phyloP scores from a whole-genome alignment of 1,140 invertebrate genomes.

The Tribolium madens region DNA sequence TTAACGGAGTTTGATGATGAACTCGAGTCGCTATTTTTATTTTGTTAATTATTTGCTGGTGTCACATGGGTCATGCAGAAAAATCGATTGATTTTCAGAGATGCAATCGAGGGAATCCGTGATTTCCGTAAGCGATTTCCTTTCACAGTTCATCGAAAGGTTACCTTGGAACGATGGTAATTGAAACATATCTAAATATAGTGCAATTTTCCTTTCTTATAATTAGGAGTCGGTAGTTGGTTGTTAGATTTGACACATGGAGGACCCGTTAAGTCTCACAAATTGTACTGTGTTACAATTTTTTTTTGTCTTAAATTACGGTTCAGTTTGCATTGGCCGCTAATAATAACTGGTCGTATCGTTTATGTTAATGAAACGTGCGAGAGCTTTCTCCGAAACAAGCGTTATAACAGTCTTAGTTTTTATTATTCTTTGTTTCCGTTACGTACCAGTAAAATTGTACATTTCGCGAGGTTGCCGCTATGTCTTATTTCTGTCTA shows the following conservation, averaged over 20 bases:
- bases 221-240: background rate
- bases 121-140: conserved; percentile 34
- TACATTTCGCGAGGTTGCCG: conserved; percentile 36
- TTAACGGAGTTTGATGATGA: background rate
- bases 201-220: conserved; percentile 8
- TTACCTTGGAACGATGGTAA: conserved; percentile 17
- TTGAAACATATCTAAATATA: conserved; percentile 29
- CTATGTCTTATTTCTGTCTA: conserved; percentile 13
- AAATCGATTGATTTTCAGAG: too few relatives aligned
- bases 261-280: conserved; percentile 25
- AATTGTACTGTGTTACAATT: conserved; percentile 37
- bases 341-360: conserved; percentile 41
- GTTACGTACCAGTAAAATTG: conserved; percentile 35
- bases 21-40: too few relatives aligned
- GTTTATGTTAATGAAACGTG: conserved; percentile 39
- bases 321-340: conserved; percentile 31
- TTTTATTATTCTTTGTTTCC: conserved; percentile 40
- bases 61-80: too few relatives aligned
- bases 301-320: conserved; percentile 25
- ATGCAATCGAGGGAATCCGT: background rate
- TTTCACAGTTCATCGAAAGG: conserved; percentile 21
- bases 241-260: background rate
- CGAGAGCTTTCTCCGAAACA: conserved; percentile 37
- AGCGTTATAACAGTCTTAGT: conserved; percentile 43
- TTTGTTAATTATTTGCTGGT: too few relatives aligned